Conservation (phyloP, 2,888 invertebrate genomes). For the Stegophylla sp. region DNA sequence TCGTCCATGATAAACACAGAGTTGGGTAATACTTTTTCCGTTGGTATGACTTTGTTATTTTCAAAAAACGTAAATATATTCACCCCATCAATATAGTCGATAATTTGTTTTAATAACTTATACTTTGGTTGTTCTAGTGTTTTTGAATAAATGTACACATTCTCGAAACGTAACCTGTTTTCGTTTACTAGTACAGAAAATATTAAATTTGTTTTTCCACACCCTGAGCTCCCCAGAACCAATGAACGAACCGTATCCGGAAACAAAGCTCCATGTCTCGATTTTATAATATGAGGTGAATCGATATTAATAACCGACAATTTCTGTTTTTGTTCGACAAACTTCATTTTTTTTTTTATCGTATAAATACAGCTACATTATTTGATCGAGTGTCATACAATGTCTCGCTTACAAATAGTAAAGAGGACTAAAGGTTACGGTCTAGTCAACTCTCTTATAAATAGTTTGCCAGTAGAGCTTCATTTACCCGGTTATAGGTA, state of each 20-base stretch:
- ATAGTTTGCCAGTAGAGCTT: conserved; percentile 61
- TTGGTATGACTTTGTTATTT: not conserved
- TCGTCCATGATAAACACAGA: conserved; percentile 65
- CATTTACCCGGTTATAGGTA: too few relatives aligned
- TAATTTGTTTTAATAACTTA: conserved; percentile 61
- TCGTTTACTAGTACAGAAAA: conserved; percentile 60
- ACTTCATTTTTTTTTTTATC: not conserved
- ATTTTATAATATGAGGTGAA: not conserved
- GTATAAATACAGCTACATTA: not conserved
- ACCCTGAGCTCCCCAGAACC: conserved; percentile 61
- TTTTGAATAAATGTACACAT: conserved; percentile 61
- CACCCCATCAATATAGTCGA: not conserved
- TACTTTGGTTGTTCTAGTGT: conserved; percentile 62
- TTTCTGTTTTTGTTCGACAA: not conserved
- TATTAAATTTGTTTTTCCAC: conserved; percentile 62
- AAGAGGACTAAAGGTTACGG: conserved; percentile 1
- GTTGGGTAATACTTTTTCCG: conserved; percentile 62
- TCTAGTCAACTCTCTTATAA: conserved; percentile 57
- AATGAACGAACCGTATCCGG: conserved; percentile 62
- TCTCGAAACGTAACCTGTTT: conserved; percentile 61
- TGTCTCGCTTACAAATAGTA: not conserved
- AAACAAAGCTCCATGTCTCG: conserved; percentile 62
- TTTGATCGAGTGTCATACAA: not conserved
- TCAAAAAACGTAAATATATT: conserved; percentile 5
- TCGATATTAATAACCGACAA: not conserved